Evolutionary conservation across 1,140 invertebrate species (phyloP).

Genomic region (Conopomorpha cramerella): DNA sequence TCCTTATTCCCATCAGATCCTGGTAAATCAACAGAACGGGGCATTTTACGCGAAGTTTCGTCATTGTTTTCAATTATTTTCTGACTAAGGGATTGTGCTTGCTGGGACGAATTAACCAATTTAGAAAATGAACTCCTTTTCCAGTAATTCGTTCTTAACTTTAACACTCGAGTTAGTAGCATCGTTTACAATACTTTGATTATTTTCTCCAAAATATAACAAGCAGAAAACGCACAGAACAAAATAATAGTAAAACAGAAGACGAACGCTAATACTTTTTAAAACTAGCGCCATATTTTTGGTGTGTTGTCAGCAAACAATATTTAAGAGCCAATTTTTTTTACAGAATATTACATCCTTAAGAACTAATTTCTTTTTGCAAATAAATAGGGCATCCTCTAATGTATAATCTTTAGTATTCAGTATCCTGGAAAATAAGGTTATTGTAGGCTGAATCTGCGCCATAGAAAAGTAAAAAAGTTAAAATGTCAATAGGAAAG

Average conservation of each 20-base stretch:
- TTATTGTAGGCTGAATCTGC: background rate
- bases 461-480: background rate
- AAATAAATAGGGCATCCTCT: background rate
- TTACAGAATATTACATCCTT: background rate
- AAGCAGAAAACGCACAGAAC: no score
- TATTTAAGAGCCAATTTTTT: no score
- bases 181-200: background rate
- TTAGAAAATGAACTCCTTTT: background rate
- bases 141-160: background rate
- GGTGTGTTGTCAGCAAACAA: no score
- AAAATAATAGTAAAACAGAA: no score
- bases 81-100: background rate
- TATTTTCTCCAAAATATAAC: background rate
- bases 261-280: no score
- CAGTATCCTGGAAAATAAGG: no score
- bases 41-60: background rate
- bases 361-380: background rate
- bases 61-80: background rate
- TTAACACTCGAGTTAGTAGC: no score
- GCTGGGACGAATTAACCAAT: background rate
- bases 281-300: no score
- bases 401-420: background rate
- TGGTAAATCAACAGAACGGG: slow-evolving; percentile 2
- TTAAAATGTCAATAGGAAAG: background rate
- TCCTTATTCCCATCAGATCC: slow-evolving; percentile 10